Conservation (phyloP, 2,113 vertebrate genomes). For the Cephalopholis sonnerati region DNA sequence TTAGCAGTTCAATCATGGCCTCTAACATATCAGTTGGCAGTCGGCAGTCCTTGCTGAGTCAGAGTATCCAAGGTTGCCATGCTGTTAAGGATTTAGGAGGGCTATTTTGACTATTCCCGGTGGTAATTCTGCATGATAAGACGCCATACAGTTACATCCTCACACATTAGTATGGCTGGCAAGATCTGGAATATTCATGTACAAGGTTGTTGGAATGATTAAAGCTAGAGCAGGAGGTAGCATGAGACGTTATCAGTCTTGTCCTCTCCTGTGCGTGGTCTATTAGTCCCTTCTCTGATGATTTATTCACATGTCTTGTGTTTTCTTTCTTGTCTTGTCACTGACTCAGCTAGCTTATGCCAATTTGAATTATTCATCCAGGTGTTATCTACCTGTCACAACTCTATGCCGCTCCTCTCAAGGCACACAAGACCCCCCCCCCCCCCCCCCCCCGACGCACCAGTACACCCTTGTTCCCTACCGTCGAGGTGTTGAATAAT, state of each 20-base stretch:
- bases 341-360: conserved; percentile 66
- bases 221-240: conserved; percentile 61
- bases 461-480: conserved; percentile 42
- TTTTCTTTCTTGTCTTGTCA: conserved; percentile 73
- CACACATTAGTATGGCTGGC: conserved; percentile 56
- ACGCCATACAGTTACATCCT: conserved; percentile 23
- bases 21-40: background rate
- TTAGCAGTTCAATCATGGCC: background rate
- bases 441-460: background rate
- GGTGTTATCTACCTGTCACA: conserved; percentile 83
- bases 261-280: conserved; percentile 62
- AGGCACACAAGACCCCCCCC: conserved; percentile 24
- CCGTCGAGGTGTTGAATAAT: conserved; percentile 71
- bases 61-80: background rate
- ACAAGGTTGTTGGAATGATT: conserved; percentile 72
- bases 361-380: conserved; percentile 82
- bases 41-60: conserved; percentile 3
- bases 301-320: conserved; percentile 79
- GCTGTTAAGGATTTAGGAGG: conserved; percentile 3
- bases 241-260: conserved; percentile 71
- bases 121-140: conserved; percentile 40
- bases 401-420: conserved; percentile 60
- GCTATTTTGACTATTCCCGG: background rate
- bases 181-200: conserved; percentile 72
- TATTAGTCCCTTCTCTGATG: conserved; percentile 78